These are phyloP conservation scores for Dinothrombium tinctorium DNA, from an alignment of 1,140 invertebrate species.

Conservation along the genomic window DNA sequence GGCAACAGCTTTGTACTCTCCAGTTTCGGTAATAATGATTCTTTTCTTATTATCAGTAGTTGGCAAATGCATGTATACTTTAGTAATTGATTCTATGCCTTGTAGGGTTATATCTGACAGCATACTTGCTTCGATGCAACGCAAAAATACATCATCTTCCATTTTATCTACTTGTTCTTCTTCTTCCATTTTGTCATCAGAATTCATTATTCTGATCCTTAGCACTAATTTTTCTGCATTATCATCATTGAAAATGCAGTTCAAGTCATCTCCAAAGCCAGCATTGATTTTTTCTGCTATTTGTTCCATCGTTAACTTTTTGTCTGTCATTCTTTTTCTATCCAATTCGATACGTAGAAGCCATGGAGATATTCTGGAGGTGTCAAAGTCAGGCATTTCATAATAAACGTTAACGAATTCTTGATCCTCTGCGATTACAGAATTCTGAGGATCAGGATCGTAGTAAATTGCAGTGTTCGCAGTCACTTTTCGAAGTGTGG, in stretches of 20 bases:
- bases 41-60: slow-evolving; percentile 95
- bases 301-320: slow-evolving; percentile 98
- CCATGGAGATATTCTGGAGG: slow-evolving; percentile 91
- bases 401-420: slow-evolving; percentile 99
- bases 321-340: slow-evolving; percentile 96
- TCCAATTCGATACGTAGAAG: slow-evolving; percentile 90
- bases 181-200: slow-evolving; percentile 65
- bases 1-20: slow-evolving; percentile 91
- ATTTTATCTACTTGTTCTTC: slow-evolving; percentile 95
- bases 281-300: slow-evolving; percentile 98
- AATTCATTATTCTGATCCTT: slow-evolving; percentile 96
- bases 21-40: slow-evolving; percentile 86
- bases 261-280: slow-evolving; percentile 95
- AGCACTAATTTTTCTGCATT: slow-evolving; percentile 96
- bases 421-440: slow-evolving; percentile 94
- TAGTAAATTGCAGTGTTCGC: slow-evolving; percentile 99
- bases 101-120: slow-evolving; percentile 95
- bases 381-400: slow-evolving; percentile 99
- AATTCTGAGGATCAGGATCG: slow-evolving; percentile 95
- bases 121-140: slow-evolving; percentile 97
- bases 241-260: slow-evolving; percentile 99
- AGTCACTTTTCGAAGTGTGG: slow-evolving; percentile 82
- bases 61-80: slow-evolving; percentile 99
- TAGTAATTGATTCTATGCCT: slow-evolving; percentile 36
- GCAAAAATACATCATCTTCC: slow-evolving; percentile 97